Base-by-base conservation (phyloP, 2,888 invertebrate genomes). In the Drosophila mimetica region DNA sequence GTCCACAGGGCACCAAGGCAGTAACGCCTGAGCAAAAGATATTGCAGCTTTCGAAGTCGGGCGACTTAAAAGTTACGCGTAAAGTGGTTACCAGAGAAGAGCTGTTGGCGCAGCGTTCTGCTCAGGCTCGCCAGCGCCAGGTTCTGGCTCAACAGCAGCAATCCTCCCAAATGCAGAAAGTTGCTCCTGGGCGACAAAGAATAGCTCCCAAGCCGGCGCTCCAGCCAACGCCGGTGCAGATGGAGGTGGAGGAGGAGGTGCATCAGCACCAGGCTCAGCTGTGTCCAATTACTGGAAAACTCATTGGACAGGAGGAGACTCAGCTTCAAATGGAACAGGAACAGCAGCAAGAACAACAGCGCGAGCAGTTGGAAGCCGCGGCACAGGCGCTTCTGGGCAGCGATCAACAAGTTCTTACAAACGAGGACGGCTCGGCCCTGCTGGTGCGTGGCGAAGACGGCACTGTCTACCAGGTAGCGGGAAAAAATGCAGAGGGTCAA, bases 381-480 rank as follows among this genome's bases (percentile, higher is more conserved):
- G 84, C 88, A 9, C 76, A 90, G 6, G 84, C 90, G 7, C 79
- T 91, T 5, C 76, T 89, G 5, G 84, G 89, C n/a, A 85, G 86
- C 32, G 90, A 91, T 34, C 91, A 91, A 60, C 92, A 92, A 75
- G 84, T 92, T 51, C 80, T 92, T 11, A 89, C 92, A 34, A 93
- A 93, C 71, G 92, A 93, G 37, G 94, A 95, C 79, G 94, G 94
- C 51, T 93, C 94, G 22, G 94, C 96, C 14, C 94, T 96, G 71
- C 94, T 96, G 86, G 96, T 96, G 39, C 95, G 96, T 0, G 96
- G 96, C 0, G 96, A 96, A 79, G 96, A 97, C 86, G 96, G 97
- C 18, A 92, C 92, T 2, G 91, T 92, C n/a, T 92, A 92, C 73
- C 88, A 94, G 93, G 95, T 95, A 30, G 94, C 95, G 0, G 95